These are phyloP conservation scores for Dasypolia templi DNA, from an alignment of 2,888 invertebrate genomes.

Conservation along the genomic window DNA sequence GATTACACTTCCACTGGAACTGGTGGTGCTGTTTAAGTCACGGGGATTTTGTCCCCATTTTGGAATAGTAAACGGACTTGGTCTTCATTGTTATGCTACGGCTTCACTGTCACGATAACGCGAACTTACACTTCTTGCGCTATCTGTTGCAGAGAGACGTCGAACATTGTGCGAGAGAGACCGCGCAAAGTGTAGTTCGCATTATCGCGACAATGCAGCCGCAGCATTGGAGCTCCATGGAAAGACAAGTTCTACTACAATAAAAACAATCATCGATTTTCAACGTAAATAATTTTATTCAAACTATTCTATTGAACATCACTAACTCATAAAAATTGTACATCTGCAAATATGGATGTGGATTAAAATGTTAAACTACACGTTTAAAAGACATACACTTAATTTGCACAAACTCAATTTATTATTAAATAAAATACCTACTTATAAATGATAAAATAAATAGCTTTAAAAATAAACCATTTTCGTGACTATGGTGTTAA, in stretches of 20 bases:
- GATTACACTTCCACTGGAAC: too few relatives aligned
- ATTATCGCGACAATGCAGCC: too few relatives aligned
- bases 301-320: constrained; percentile 91
- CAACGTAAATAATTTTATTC: constrained; percentile 91
- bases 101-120: too few relatives aligned
- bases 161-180: too few relatives aligned
- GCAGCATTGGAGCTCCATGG: background rate
- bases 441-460: constrained; percentile 86
- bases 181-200: too few relatives aligned
- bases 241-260: constrained; percentile 8
- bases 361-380: constrained; percentile 77
- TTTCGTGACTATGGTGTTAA: constrained; percentile 83
- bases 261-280: constrained; percentile 86
- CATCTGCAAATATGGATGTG: constrained; percentile 90
- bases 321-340: constrained; percentile 90
- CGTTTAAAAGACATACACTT: constrained; percentile 81
- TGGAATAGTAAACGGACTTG: too few relatives aligned
- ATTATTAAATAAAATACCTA: constrained; percentile 87
- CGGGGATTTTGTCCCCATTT: too few relatives aligned
- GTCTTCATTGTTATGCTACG: too few relatives aligned
- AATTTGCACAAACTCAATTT: constrained; percentile 86
- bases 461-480: constrained; percentile 87
- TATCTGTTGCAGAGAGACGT: too few relatives aligned
- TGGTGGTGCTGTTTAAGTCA: too few relatives aligned
- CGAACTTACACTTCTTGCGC: too few relatives aligned